Evolutionary conservation across 2,888 invertebrate genomes (phyloP).

Genomic region (Cryptocephalus moraei): DNA sequence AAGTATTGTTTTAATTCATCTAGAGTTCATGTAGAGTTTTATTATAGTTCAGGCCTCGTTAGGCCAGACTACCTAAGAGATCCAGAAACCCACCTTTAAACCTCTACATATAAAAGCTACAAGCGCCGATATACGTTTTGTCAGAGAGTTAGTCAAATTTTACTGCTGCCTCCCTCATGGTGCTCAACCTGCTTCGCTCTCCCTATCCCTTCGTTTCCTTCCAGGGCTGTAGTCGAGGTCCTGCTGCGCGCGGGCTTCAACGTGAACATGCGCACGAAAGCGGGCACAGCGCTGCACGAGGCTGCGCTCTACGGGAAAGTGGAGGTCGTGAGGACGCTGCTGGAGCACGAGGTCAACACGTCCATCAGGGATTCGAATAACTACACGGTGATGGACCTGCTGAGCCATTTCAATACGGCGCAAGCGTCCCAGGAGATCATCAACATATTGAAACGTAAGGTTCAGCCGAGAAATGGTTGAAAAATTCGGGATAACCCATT

Average conservation of each 20-base stretch:
- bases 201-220: conserved; percentile 7
- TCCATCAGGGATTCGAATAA: conserved; percentile 68
- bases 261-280: conserved; percentile 75
- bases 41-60: too few species aligned
- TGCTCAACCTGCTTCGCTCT: too few species aligned
- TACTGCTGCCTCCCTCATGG: too few species aligned
- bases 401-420: conserved; percentile 73
- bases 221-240: conserved; percentile 70
- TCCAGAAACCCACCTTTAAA: too few species aligned
- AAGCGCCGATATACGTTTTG: too few species aligned
- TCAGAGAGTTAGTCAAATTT: too few species aligned
- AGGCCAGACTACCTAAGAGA: too few species aligned
- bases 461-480: not conserved
- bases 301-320: conserved; percentile 87
- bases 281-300: conserved; percentile 88
- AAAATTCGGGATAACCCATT: not conserved
- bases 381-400: conserved; percentile 76
- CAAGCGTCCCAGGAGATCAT: conserved; percentile 81
- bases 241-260: conserved; percentile 77
- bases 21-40: too few species aligned
- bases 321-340: conserved; percentile 71
- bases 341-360: conserved; percentile 74
- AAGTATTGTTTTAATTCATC: too few species aligned
- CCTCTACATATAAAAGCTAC: too few species aligned
- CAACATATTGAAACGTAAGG: conserved; percentile 73